Percentiles rank a stretch among this genome's conserved stretches.
phyloP scores from a whole-genome alignment of 2,113 vertebrate species.

The Dasyurus viverrinus region DNA sequence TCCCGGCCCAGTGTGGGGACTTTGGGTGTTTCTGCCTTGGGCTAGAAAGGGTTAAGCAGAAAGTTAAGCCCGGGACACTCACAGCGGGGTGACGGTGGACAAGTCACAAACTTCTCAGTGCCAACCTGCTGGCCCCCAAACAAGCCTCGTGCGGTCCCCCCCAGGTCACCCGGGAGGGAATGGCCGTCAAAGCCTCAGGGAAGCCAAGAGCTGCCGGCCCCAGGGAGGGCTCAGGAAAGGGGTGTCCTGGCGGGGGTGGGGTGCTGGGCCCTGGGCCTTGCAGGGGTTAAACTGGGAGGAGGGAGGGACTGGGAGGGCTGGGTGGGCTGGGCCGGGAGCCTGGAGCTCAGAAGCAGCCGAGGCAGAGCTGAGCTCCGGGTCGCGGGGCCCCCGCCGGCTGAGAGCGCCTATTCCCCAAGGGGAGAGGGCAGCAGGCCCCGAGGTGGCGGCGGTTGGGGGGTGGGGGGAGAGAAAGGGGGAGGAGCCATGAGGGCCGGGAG shows the following conservation, averaged over 20 bases:
- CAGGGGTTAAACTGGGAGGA: background rate
- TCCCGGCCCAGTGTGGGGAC: background rate
- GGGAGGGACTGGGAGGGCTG: constrained; percentile 57
- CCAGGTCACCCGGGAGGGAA: too few relatives aligned
- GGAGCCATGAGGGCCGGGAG: constrained; percentile 38
- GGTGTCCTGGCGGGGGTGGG: too few relatives aligned
- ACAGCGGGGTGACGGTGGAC: too few relatives aligned
- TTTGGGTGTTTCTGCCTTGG: too few relatives aligned
- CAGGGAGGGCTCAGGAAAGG: background rate
- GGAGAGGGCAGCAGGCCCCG: constrained; percentile 71
- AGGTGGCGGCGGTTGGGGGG: background rate
- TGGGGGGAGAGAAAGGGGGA: constrained; percentile 53
- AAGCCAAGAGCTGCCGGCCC: too few relatives aligned
- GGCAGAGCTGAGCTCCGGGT: too few relatives aligned
- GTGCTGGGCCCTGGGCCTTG: background rate
- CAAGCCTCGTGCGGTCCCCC: too few relatives aligned
- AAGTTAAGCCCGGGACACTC: background rate
- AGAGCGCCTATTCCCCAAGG: constrained; percentile 33
- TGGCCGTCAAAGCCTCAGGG: too few relatives aligned
- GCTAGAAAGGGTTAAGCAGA: background rate
- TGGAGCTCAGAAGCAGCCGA: constrained; percentile 48
- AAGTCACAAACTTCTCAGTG: too few relatives aligned
- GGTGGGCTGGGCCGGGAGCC: constrained; percentile 59
- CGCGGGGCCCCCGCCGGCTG: too few relatives aligned
- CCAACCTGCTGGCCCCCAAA: too few relatives aligned